Evolutionary conservation across 2,113 vertebrate species (phyloP), one percentile per base, ranked within the genome.

Genomic region (Trinectes maculatus): DNA sequence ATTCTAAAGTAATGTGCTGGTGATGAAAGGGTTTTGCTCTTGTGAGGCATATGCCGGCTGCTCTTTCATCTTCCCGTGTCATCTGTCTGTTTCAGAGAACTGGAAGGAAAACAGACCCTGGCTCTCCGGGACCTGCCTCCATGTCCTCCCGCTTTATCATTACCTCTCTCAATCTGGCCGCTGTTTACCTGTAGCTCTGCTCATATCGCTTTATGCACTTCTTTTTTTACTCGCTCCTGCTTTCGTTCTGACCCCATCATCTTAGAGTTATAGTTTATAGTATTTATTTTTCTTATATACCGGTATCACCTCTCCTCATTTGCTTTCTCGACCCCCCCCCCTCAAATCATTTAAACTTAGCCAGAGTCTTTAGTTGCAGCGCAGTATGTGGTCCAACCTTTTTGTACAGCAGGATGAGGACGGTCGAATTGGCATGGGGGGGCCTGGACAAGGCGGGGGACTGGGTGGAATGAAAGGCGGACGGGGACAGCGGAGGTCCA

Each of bases 341-440:
- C 25, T 63, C 25, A 52, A n/a, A n/a, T n/a, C n/a, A n/a, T n/a
- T n/a, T n/a, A n/a, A n/a, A 25, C 55, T 49, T 28, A 39, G 51
- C 31, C 44, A 8, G 29, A 33, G 44, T 31, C 13, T 18, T 5
- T 44, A 7, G 18, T 34, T 36, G 29, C n/a, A 62, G 66, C 71
- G 71, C 49, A 93, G 88, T 71, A 96, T 97, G 95, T 97, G 95
- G 95, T 93, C 94, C 77, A 96, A 96, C 89, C 95, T 92, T 59
- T 93, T 96, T 57, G 64, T 94, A 67, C 94, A 93, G 83, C 92
- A 94, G 42, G 93, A 95, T 56, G 93, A 93, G 31, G 90, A 91
- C 1, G 84, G 89, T 18, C 90, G 91, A 2, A 61, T 77, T 0
- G 93, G 89, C 58, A 89, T 74, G 73, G 91, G 66, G 3, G 73